Percentiles rank a stretch among this genome's conserved stretches.
Evolutionary conservation across 2,888 invertebrate species (phyloP).

Genomic region (Galerucella calmariensis): DNA sequence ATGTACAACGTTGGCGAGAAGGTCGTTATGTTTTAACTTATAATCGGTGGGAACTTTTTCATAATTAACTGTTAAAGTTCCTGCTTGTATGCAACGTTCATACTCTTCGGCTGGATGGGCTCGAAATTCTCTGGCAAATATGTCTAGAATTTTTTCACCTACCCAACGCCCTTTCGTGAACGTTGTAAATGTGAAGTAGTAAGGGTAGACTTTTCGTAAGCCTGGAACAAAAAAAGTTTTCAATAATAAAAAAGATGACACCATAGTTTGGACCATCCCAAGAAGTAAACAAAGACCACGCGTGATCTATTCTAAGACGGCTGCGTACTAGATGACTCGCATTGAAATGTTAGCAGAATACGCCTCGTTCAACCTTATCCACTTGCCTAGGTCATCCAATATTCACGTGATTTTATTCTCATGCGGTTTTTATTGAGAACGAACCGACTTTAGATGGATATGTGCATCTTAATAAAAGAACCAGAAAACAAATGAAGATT

Average conservation of each 20-base stretch:
- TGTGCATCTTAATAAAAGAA: too few species aligned
- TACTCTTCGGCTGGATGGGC: slow-evolving; percentile 95
- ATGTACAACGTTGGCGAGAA: slow-evolving; percentile 93
- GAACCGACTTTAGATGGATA: too few species aligned
- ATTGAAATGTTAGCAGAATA: too few species aligned
- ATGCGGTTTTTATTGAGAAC: too few species aligned
- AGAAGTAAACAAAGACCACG: too few species aligned
- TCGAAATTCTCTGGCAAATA: slow-evolving; percentile 92
- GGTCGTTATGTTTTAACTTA: slow-evolving; percentile 91
- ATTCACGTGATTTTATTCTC: too few species aligned
- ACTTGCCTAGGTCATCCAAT: too few species aligned
- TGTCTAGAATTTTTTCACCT: slow-evolving; percentile 90
- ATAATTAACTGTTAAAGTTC: slow-evolving; percentile 93
- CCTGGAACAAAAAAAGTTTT: slow-evolving; percentile 69
- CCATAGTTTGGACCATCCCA: too few species aligned
- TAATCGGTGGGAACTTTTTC: slow-evolving; percentile 92
- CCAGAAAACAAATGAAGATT: too few species aligned
- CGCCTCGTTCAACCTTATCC: too few species aligned
- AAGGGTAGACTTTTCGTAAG: slow-evolving; percentile 95
- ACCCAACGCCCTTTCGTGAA: slow-evolving; percentile 98
- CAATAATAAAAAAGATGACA: neutral
- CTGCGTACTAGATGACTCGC: too few species aligned
- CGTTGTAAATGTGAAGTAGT: slow-evolving; percentile 95
- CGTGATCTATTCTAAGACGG: too few species aligned
- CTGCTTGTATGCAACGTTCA: slow-evolving; percentile 89